Conservation (phyloP, 1,140 invertebrate genomes). For the Eumaeus atala region DNA sequence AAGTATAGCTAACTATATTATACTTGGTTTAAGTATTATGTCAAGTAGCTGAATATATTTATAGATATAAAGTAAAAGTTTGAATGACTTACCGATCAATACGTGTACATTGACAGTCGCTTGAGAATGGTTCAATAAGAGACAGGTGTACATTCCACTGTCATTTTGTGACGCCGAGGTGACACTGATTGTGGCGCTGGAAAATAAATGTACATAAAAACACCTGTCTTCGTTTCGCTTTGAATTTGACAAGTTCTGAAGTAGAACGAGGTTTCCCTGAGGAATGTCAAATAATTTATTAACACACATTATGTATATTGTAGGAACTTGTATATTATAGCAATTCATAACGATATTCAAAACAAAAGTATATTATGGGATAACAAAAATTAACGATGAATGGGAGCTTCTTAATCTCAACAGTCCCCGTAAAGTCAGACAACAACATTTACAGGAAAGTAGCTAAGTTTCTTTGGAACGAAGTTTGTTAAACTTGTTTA, state of each 20-base stretch:
- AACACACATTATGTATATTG: background rate
- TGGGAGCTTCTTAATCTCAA: too few species aligned
- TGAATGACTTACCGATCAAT: slow-evolving; percentile 51
- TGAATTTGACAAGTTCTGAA: slow-evolving; percentile 1
- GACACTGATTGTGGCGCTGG: slow-evolving; percentile 58
- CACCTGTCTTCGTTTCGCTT: background rate
- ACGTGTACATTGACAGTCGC: slow-evolving; percentile 62
- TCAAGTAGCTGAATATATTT: too few species aligned
- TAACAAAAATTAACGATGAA: too few species aligned
- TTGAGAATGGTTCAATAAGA: slow-evolving; percentile 58
- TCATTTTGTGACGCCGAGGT: slow-evolving; percentile 61
- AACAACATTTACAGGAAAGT: too few species aligned
- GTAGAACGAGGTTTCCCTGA: background rate
- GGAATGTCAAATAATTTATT: background rate
- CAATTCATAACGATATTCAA: too few species aligned
- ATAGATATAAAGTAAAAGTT: background rate
- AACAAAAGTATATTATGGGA: too few species aligned
- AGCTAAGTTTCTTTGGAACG: too few species aligned
- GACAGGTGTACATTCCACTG: slow-evolving; percentile 56
- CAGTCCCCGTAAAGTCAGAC: too few species aligned
- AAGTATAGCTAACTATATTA: too few species aligned
- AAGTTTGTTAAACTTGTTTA: too few species aligned
- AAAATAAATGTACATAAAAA: slow-evolving; percentile 27
- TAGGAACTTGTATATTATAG: too few species aligned
- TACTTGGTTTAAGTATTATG: too few species aligned